Evolutionary conservation across 2,113 vertebrate genomes (phyloP).

Genomic region (Orientallactaga bullata): DNA sequence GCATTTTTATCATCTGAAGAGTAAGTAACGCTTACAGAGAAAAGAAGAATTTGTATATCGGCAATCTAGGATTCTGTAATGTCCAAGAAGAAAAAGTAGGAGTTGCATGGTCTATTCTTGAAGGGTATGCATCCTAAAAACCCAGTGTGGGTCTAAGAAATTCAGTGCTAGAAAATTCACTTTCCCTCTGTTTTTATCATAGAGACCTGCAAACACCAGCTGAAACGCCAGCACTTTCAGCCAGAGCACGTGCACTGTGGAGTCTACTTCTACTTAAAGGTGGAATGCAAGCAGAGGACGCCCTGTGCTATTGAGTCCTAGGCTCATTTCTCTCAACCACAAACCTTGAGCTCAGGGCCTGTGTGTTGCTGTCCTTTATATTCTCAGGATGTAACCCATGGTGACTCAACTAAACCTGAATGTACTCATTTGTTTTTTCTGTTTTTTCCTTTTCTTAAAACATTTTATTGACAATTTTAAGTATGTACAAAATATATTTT

Average conservation of each 20-base stretch:
- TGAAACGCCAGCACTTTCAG: background rate
- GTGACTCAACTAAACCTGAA: background rate
- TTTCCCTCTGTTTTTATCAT: constrained; percentile 1
- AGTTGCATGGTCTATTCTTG: background rate
- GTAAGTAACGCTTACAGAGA: constrained; percentile 78
- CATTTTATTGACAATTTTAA: no score
- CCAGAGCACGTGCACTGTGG: background rate
- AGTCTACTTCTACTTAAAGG: background rate
- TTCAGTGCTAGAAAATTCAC: background rate
- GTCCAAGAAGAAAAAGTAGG: background rate
- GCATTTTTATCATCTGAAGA: constrained; percentile 77
- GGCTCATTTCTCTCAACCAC: background rate
- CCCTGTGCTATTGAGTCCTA: background rate
- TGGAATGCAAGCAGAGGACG: background rate
- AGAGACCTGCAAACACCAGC: background rate
- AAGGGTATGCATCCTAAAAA: background rate
- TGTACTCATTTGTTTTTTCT: background rate
- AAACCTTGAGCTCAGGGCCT: background rate
- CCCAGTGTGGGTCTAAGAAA: background rate
- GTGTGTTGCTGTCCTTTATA: background rate
- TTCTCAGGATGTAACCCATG: background rate
- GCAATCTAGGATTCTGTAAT: background rate
- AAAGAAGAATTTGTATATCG: background rate
- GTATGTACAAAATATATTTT: no score
- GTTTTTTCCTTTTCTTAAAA: no score